Percentiles rank a stretch among this genome's conserved stretches.
Evolutionary conservation across 1,140 invertebrate species (phyloP).

Genomic region (Armadillidium nasatum): DNA sequence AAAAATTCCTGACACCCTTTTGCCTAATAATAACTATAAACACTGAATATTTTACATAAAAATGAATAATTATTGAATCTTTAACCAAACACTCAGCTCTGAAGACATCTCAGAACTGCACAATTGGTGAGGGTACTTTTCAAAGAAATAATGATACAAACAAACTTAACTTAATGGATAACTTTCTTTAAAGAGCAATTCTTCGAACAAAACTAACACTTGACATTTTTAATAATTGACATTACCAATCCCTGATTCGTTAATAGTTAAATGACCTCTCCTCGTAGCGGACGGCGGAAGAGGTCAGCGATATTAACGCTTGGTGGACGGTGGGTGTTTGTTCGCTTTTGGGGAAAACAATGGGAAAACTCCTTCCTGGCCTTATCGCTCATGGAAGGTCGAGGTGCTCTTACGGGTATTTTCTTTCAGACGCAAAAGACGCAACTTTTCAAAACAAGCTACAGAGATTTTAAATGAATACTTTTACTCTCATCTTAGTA

Average conservation of each 20-base stretch:
- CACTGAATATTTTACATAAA: no score
- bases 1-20: no score
- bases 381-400: conserved; percentile 21
- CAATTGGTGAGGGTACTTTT: conserved; percentile 1
- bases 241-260: not conserved
- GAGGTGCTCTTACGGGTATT: conserved; percentile 50
- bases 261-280: not conserved
- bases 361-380: conserved; percentile 25
- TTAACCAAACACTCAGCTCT: not conserved
- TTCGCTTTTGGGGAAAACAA: conserved; percentile 37
- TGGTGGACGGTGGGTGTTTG: conserved; percentile 39
- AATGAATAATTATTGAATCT: no score
- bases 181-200: not conserved
- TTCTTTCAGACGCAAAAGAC: conserved; percentile 56
- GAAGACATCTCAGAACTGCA: conserved; percentile 2
- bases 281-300: not conserved
- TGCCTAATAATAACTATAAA: no score
- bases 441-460: conserved; percentile 65
- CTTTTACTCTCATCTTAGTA: conserved; percentile 63
- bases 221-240: not conserved
- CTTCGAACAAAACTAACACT: not conserved
- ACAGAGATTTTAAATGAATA: conserved; percentile 66
- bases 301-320: conserved; percentile 32
- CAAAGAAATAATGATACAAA: not conserved
- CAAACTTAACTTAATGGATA: not conserved